Evolutionary conservation across 1,140 invertebrate genomes (phyloP), one percentile per base, ranked within the genome.

Genomic region (Linepithema humile): DNA sequence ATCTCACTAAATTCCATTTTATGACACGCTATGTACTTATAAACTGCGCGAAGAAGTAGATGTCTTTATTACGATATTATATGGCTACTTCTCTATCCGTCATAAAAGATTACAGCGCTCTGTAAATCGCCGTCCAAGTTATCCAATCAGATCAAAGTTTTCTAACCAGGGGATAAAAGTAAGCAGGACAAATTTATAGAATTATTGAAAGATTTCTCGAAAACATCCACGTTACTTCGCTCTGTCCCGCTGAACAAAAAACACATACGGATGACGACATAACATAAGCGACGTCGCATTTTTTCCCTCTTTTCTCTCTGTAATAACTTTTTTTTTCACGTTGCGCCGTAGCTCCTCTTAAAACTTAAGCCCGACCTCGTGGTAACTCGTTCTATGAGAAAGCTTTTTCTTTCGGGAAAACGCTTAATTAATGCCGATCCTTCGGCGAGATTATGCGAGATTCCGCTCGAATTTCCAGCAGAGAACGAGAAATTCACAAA

Each of bases 361-460:
- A 15, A 80, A 55, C 48, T 80, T 69, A 55, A 80, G n/a, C 48
- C 35, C 48, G 23, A 43, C 20, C 62, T 55, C 48, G 35, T 35
- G 75, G 48, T 70, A 57, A 55, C 65, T 70, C 64, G 64, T 67
- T 69, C 26, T n/a, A 70, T 64, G 50, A 57, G 48, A 53, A 69
- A 80, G 48, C 50, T 70, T 80, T 67, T 69, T 48, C 74, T 77
- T 70, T 70, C 64, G 12, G 48, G 35, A 17, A 70, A 67, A 48
- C 23, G 64, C 64, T 80, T 80, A 80, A 80, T 80, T 80, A 80
- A 80, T 80, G 59, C 60, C 64, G 50, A 40, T 69, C 48, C 48
- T 80, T 70, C 48, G 64, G 64, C 23, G 64, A 80, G 75, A 70
- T 80, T 80, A 80, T 35, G 17, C 12, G 12, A 9, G 23, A 12